These are phyloP conservation scores for Argentina silus DNA, from an alignment of 2,797 vertebrate species.

Conservation along the genomic window DNA sequence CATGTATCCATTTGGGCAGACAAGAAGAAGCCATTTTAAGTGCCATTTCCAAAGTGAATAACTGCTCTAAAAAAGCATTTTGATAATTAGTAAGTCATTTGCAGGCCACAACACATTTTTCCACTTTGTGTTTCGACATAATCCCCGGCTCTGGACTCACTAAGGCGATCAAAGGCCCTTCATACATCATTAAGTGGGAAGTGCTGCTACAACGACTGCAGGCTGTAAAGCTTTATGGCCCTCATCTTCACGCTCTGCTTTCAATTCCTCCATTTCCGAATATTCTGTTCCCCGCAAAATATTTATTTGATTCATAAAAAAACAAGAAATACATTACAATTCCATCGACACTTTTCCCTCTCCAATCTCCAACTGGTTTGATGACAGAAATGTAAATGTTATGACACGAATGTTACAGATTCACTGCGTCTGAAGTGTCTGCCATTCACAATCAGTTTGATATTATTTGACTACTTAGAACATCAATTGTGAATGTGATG, in stretches of 20 bases:
- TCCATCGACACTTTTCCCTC: not conserved
- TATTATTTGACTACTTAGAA: too few species aligned
- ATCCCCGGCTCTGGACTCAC: slow-evolving; percentile 59
- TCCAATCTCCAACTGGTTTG: slow-evolving; percentile 1
- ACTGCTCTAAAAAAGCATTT: slow-evolving; percentile 51
- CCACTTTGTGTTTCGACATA: slow-evolving; percentile 63
- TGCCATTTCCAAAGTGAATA: slow-evolving; percentile 60
- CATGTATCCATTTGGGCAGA: slow-evolving; percentile 39
- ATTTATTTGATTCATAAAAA: slow-evolving; percentile 22
- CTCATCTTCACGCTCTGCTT: slow-evolving; percentile 45
- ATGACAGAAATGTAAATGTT: slow-evolving; percentile 1
- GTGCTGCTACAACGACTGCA: slow-evolving; percentile 68
- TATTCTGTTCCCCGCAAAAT: slow-evolving; percentile 35
- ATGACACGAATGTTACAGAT: not conserved
- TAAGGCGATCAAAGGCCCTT: slow-evolving; percentile 74
- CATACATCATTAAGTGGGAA: slow-evolving; percentile 81
- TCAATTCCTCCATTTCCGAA: slow-evolving; percentile 52
- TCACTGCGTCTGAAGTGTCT: too few species aligned
- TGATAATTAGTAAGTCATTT: slow-evolving; percentile 72
- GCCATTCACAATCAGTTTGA: too few species aligned
- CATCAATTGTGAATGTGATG: too few species aligned
- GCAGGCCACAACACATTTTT: slow-evolving; percentile 69
- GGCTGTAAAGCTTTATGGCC: slow-evolving; percentile 73
- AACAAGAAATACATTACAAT: not conserved
- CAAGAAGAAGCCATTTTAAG: slow-evolving; percentile 58